Evolutionary conservation across 2,797 vertebrate genomes (phyloP), one percentile per base, ranked within the genome.

Genomic region (Microctenopoma steveboyesi): DNA sequence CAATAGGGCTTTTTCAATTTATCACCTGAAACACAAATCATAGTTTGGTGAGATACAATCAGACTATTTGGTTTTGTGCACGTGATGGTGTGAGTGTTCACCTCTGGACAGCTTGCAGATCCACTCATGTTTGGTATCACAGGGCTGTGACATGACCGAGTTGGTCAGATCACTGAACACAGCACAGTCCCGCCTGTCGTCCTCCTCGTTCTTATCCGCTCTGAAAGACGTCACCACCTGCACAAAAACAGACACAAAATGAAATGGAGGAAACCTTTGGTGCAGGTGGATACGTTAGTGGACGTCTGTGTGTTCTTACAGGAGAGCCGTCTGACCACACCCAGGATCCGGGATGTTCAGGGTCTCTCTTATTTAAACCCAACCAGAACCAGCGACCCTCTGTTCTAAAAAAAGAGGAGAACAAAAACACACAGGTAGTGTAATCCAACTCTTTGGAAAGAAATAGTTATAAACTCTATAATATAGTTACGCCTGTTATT

Each of bases 301-400:
- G 57, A 37, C 9, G 0, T 47, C 5, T 59, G 12, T 13, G 1
- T 43, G 54, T 72, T 92, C 91, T 95, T 94, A 98, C 97, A 66
- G 95, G 94, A 7, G 95, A 95, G 67, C 91, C 89, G 65, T 98
- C 97, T 12, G 97, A 97, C 97, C 98, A 99, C 71, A 95, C 86
- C 97, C 98, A 99, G 0, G 91, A 88, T 58, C 94, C 95, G 3
- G 78, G 87, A 57, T 92, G 88, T 80, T 93, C 86, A 0, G 91
- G 93, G 76, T 95, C 95, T 94, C 95, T 96, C 91, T 95, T 98
- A 87, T 95, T 97, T 78, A 99, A 94, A 78, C 98, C 97, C 79
- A 98, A 94, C 97, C 98, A 99, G 91, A 98, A 97, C 92, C 95
- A 95, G 61, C 96, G 96, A 62, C 93, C 94, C 89, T 96, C 95